Percentiles rank a stretch among this genome's conserved stretches.
phyloP scores from a whole-genome alignment of 2,888 invertebrate genomes.

The Dendrolimus houi region DNA sequence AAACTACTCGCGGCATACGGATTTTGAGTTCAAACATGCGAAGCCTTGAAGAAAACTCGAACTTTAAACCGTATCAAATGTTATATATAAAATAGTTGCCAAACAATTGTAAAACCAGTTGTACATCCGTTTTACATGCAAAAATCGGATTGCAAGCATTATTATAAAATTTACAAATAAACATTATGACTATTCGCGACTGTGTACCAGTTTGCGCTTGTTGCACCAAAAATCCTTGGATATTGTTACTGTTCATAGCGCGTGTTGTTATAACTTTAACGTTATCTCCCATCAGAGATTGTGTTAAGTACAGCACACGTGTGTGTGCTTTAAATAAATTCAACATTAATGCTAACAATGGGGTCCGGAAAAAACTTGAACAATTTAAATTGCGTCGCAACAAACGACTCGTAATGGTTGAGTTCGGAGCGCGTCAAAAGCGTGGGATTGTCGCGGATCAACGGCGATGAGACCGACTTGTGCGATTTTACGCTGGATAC shows the following conservation, averaged over 20 bases:
- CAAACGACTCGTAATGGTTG: slow-evolving; percentile 23
- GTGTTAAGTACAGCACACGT: background rate
- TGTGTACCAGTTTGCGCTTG: no score
- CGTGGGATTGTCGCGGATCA: slow-evolving; percentile 48
- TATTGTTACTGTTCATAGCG: no score
- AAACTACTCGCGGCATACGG: no score
- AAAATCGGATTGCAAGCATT: slow-evolving; percentile 28
- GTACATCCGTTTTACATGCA: slow-evolving; percentile 7
- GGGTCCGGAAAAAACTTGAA: slow-evolving; percentile 24
- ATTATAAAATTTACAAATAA: no score
- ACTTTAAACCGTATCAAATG: no score
- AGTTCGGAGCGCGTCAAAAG: slow-evolving; percentile 22
- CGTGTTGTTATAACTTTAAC: background rate
- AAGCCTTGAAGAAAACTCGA: no score
- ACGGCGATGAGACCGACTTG: slow-evolving; percentile 26
- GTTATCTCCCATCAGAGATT: slow-evolving; percentile 2
- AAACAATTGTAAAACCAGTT: background rate
- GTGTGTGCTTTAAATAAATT: slow-evolving; percentile 7
- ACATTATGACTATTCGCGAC: no score
- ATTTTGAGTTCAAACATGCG: no score
- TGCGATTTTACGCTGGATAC: slow-evolving; percentile 11
- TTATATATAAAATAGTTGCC: no score
- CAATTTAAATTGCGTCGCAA: slow-evolving; percentile 20
- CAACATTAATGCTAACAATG: slow-evolving; percentile 21
- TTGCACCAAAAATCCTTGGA: no score